phyloP scores from a whole-genome alignment of 2,888 invertebrate species.

The Brachylomia viminalis region DNA sequence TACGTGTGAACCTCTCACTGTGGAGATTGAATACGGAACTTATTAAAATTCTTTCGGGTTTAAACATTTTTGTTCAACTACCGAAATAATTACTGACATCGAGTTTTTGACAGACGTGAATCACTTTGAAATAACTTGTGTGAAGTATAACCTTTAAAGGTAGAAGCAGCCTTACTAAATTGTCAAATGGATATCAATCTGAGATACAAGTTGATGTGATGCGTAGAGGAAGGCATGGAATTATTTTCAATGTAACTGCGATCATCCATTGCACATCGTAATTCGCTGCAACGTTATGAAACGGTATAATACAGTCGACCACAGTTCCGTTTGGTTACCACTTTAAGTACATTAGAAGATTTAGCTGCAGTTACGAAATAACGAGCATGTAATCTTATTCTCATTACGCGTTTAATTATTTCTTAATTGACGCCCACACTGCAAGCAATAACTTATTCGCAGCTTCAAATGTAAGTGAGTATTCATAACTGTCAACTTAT shows the following conservation, averaged over 20 bases:
- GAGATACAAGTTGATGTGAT: conserved; percentile 41
- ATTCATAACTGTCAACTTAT: conserved; percentile 84
- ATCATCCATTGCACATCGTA: conserved; percentile 75
- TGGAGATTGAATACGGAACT: conserved; percentile 79
- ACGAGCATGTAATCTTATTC: conserved; percentile 59
- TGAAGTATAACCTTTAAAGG: neutral
- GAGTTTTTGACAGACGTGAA: conserved; percentile 16
- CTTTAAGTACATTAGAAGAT: conserved; percentile 63
- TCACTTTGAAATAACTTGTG: conserved; percentile 20
- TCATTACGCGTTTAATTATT: conserved; percentile 65
- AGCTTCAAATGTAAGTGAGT: conserved; percentile 74
- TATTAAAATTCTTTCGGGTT: conserved; percentile 80
- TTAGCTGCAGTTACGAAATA: conserved; percentile 64
- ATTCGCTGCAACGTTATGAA: conserved; percentile 76
- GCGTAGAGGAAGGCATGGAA: conserved; percentile 70
- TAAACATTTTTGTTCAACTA: conserved; percentile 57
- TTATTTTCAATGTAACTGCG: conserved; percentile 76
- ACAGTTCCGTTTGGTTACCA: conserved; percentile 64
- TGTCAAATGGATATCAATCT: conserved; percentile 32
- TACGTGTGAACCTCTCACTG: conserved; percentile 83
- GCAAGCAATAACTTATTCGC: conserved; percentile 77
- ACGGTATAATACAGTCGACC: conserved; percentile 69
- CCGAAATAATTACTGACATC: conserved; percentile 36
- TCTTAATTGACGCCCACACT: conserved; percentile 71
- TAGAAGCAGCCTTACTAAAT: neutral